Percentiles rank a stretch among this genome's conserved stretches.
phyloP scores from a whole-genome alignment of 2,797 vertebrate genomes.

The Stomatorhinus walkeri region DNA sequence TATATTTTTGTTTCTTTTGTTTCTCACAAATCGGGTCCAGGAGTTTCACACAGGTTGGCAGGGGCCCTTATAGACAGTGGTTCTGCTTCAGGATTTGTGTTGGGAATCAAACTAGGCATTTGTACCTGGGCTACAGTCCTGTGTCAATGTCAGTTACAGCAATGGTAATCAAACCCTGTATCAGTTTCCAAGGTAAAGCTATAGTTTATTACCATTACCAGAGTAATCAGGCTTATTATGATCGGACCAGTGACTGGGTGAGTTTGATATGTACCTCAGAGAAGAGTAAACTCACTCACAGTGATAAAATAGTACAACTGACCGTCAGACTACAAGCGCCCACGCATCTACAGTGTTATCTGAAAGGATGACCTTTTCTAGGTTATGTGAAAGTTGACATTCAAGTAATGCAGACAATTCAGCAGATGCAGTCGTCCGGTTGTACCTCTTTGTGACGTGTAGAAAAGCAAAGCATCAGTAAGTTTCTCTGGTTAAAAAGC shows the following conservation, averaged over 20 bases:
- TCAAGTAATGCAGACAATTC: not conserved
- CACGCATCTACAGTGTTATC: not conserved
- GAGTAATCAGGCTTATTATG: not conserved
- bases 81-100: not conserved
- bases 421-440: not conserved
- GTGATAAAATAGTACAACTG: not conserved
- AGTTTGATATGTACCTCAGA: not conserved
- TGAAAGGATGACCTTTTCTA: not conserved
- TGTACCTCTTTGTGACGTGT: slow-evolving; percentile 2
- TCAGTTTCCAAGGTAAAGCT: not conserved
- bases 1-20: not conserved
- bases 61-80: not conserved
- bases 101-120: not conserved
- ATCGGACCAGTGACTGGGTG: not conserved
- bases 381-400: not conserved
- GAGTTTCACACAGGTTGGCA: not conserved
- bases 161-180: not conserved
- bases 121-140: not conserved
- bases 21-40: not conserved
- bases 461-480: not conserved
- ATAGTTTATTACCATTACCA: not conserved
- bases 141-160: not conserved
- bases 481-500: not conserved
- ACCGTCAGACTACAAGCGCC: not conserved
- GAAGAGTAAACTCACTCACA: not conserved